Conservation (phyloP, 1,140 invertebrate species). For the Popillia japonica region DNA sequence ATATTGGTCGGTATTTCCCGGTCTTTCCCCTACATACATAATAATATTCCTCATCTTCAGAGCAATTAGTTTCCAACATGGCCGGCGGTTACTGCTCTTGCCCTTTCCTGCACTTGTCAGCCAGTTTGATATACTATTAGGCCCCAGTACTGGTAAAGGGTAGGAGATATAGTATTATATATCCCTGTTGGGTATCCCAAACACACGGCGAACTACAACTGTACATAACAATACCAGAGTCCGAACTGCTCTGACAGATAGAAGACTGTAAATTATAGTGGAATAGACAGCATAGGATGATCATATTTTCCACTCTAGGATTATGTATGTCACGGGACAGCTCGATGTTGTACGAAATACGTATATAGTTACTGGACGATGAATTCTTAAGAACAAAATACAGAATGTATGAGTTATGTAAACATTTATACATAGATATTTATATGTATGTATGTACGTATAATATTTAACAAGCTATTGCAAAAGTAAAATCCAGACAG, state of each 20-base stretch:
- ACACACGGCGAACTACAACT: background rate
- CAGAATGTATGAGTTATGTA: too few relatives aligned
- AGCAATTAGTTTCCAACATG: conserved; percentile 11
- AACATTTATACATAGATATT: too few relatives aligned
- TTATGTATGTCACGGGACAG: background rate
- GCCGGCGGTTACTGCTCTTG: background rate
- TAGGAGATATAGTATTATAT: too few relatives aligned
- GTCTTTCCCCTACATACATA: too few relatives aligned
- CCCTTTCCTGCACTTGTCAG: conserved; percentile 14
- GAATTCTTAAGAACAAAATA: too few relatives aligned
- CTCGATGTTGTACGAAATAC: too few relatives aligned
- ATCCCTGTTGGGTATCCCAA: background rate
- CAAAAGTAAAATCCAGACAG: too few relatives aligned
- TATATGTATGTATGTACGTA: too few relatives aligned
- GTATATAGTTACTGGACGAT: too few relatives aligned
- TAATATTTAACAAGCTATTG: too few relatives aligned
- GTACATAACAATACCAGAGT: background rate
- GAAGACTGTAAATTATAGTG: conserved; percentile 10
- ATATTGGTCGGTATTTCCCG: too few relatives aligned
- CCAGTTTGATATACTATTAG: background rate
- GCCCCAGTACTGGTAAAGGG: background rate
- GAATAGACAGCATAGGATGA: conserved; percentile 14
- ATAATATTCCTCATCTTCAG: background rate
- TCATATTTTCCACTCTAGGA: conserved; percentile 4
- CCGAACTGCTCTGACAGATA: background rate